Percentiles rank a stretch among this genome's conserved stretches.
These are phyloP conservation scores for Tethya wilhelma DNA, from an alignment of 37 sponge, comb jelly and placozoan species.

Conservation along the genomic window DNA sequence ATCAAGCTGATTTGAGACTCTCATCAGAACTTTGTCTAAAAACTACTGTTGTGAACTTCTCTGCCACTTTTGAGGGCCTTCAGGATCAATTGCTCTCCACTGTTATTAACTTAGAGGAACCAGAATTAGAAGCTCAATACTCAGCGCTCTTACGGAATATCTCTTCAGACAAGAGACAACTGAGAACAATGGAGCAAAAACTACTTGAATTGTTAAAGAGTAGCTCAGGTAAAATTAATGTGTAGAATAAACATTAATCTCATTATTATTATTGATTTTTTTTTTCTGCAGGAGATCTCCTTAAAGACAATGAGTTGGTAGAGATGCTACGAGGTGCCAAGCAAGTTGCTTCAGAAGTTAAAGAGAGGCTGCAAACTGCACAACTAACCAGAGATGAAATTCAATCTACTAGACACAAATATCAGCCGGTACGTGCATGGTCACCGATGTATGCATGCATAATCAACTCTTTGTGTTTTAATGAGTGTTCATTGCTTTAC, in stretches of 20 bases:
- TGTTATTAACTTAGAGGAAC: slow-evolving; percentile 64
- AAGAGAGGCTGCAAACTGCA: too few species aligned
- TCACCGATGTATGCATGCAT: not conserved
- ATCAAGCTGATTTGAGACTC: slow-evolving; percentile 22
- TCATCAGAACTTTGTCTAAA: slow-evolving; percentile 67
- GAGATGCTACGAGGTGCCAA: too few species aligned
- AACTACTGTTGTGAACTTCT: slow-evolving; percentile 72
- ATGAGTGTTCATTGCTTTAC: not conserved
- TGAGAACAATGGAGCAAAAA: slow-evolving; percentile 47
- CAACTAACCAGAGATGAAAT: too few species aligned
- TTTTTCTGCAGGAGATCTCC: too few species aligned
- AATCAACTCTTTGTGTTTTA: too few species aligned
- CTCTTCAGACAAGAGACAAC: slow-evolving; percentile 28
- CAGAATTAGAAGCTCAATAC: slow-evolving; percentile 47
- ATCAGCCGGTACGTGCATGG: too few species aligned
- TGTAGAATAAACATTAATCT: slow-evolving; percentile 4
- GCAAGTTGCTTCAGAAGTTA: too few species aligned
- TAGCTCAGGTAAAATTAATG: slow-evolving; percentile 15
- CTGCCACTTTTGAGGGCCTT: slow-evolving; percentile 58
- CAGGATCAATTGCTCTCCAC: slow-evolving; percentile 68
- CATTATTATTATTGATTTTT: slow-evolving; percentile 3
- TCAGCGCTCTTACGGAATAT: slow-evolving; percentile 41
- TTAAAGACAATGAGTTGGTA: too few species aligned
- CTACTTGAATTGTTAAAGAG: slow-evolving; percentile 43
- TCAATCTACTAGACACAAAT: too few species aligned